Evolutionary conservation across 2,113 vertebrate genomes (phyloP).

Genomic region (Myotis brandtii): DNA sequence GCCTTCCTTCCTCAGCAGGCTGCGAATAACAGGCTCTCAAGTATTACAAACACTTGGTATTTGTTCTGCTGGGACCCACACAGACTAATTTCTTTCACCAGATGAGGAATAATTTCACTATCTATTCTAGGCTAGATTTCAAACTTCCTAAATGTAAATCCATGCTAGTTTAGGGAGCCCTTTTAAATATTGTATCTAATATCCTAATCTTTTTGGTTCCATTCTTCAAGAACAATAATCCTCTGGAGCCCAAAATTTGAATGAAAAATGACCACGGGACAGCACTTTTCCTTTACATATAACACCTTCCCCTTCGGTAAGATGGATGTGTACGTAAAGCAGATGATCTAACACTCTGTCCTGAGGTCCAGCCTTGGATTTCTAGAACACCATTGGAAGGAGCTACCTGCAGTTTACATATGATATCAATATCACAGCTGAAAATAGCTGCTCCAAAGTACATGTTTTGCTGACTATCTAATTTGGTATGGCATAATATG

Average conservation of each 20-base stretch:
- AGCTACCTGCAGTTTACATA: neutral
- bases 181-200: neutral
- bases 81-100: neutral
- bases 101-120: neutral
- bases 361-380: conserved; percentile 2
- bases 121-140: neutral
- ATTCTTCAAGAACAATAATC: neutral
- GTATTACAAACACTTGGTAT: neutral
- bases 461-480: conserved; percentile 4
- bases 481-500: neutral
- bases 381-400: neutral
- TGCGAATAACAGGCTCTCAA: neutral
- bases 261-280: neutral
- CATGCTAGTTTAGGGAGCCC: neutral
- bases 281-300: neutral
- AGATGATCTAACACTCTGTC: neutral
- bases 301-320: neutral
- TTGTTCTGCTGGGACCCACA: neutral
- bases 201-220: neutral
- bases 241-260: neutral
- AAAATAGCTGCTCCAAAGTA: neutral
- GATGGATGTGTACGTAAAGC: neutral
- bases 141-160: conserved; percentile 1
- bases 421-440: neutral
- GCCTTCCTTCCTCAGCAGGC: neutral